phyloP scores from a whole-genome alignment of 2,113 vertebrate genomes.

The Capreolus pygargus region DNA sequence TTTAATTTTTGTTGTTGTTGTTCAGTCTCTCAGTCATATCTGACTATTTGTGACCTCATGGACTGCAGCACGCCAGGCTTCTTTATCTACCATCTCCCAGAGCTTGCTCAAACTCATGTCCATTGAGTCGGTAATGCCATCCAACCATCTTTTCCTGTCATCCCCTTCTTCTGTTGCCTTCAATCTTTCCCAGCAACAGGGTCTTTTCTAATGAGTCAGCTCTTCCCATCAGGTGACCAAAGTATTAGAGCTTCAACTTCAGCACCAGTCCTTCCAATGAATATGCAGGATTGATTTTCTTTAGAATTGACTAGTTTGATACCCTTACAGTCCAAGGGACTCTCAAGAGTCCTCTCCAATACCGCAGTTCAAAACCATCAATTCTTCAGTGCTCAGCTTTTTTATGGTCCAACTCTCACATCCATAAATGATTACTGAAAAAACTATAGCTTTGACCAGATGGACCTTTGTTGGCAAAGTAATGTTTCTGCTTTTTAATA shows the following conservation, averaged over 20 bases:
- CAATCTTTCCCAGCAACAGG: not conserved
- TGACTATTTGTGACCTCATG: not conserved
- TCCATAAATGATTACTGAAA: not conserved
- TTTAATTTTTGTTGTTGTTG: constrained; percentile 2
- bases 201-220: not conserved
- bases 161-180: not conserved
- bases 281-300: not conserved
- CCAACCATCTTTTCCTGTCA: not conserved
- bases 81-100: not conserved
- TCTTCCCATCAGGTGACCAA: not conserved
- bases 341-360: not conserved
- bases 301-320: not conserved
- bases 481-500: not conserved
- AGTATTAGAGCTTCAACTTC: not conserved
- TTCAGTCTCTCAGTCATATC: not conserved
- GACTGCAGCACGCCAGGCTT: not conserved
- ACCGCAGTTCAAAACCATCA: not conserved
- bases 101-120: not conserved
- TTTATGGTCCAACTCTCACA: not conserved
- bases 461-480: not conserved
- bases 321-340: not conserved
- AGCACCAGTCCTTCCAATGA: not conserved
- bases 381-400: not conserved
- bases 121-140: not conserved
- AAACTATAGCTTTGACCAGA: not conserved